Percentiles rank a stretch among this genome's conserved stretches.
These are phyloP conservation scores for Erethizon dorsatum DNA, from an alignment of 2,797 vertebrate genomes.

Conservation along the genomic window DNA sequence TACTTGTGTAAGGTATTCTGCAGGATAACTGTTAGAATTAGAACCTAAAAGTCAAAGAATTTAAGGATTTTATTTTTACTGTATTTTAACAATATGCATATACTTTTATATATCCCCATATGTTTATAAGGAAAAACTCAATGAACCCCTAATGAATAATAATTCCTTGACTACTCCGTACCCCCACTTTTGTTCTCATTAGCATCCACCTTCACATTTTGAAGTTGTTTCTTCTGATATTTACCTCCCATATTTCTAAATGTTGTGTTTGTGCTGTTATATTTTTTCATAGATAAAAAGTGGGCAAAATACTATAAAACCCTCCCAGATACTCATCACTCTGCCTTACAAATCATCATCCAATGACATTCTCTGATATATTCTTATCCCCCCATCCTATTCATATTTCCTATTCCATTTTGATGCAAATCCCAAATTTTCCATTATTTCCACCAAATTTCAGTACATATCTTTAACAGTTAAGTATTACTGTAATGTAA, in stretches of 20 bases:
- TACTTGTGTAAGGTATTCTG: neutral
- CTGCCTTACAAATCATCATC: neutral
- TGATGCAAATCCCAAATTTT: neutral
- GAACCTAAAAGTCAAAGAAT: neutral
- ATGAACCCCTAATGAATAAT: neutral
- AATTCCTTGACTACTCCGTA: neutral
- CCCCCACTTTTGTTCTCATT: neutral
- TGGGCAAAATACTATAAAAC: neutral
- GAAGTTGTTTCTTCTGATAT: neutral
- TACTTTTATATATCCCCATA: neutral
- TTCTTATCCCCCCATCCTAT: neutral
- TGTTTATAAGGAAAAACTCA: neutral
- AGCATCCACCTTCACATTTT: neutral
- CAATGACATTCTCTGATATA: neutral
- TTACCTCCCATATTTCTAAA: neutral
- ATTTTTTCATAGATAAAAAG: neutral
- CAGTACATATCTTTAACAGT: neutral
- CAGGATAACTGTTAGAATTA: neutral
- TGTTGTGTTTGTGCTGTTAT: neutral
- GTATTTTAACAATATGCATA: neutral
- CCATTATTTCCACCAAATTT: conserved; percentile 1
- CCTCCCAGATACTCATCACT: too few species aligned
- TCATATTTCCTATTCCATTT: neutral
- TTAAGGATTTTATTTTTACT: neutral
- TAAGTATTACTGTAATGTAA: neutral